A percentile compares a stretch with the other conserved stretches of the same genome.
Evolutionary conservation across 2,113 vertebrate species (phyloP).

Genomic region (Nansenia antarctica): DNA sequence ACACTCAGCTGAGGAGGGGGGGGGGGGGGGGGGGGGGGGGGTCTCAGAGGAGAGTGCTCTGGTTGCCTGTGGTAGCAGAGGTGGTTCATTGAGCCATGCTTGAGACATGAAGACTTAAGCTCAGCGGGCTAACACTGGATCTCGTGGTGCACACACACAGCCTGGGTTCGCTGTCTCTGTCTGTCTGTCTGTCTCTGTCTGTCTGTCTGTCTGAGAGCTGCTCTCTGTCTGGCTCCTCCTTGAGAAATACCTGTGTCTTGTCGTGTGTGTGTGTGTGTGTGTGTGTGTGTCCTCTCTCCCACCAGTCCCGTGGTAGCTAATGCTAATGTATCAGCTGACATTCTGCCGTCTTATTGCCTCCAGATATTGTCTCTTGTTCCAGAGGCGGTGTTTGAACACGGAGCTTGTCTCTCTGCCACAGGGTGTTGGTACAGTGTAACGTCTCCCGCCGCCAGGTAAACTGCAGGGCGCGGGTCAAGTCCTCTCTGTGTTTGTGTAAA

Average conservation of each 20-base stretch:
- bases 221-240: background rate
- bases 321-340: slow-evolving; percentile 64
- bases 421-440: slow-evolving; percentile 55
- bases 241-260: slow-evolving; percentile 30
- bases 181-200: background rate
- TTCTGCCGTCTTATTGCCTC: slow-evolving; percentile 61
- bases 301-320: background rate
- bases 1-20: too few relatives aligned
- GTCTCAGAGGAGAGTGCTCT: too few relatives aligned
- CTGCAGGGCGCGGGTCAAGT: slow-evolving; percentile 63
- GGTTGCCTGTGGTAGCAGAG: too few relatives aligned
- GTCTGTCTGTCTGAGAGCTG: background rate
- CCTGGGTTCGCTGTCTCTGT: too few relatives aligned
- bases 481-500: slow-evolving; percentile 52
- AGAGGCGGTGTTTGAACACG: slow-evolving; percentile 58
- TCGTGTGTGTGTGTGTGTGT: too few relatives aligned
- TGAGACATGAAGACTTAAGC: too few relatives aligned
- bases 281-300: too few relatives aligned
- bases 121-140: too few relatives aligned
- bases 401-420: slow-evolving; percentile 56
- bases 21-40: too few relatives aligned
- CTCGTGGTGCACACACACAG: too few relatives aligned
- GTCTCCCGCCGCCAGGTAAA: slow-evolving; percentile 61
- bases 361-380: slow-evolving; percentile 71
- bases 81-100: too few relatives aligned